Percentiles rank a stretch among this genome's conserved stretches.
These are phyloP conservation scores for Zygothrica quintamaculata DNA, from an alignment of 2,888 invertebrate species.

Conservation along the genomic window DNA sequence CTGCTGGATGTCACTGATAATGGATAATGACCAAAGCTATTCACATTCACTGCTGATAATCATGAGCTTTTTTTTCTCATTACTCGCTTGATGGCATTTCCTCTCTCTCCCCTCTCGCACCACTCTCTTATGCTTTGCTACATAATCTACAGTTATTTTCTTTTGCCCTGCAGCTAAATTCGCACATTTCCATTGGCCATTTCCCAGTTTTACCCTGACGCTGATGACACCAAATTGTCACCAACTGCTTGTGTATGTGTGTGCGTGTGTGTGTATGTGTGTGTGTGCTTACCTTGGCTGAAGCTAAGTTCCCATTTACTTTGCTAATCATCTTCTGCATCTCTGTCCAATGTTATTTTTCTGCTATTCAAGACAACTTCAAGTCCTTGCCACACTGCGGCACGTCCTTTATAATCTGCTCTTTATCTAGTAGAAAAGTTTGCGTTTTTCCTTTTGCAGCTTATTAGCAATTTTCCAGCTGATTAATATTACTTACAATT, in stretches of 20 bases:
- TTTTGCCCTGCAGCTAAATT: constrained; percentile 57
- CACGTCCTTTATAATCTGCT: constrained; percentile 47
- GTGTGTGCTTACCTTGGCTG: constrained; percentile 9
- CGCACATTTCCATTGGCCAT: constrained; percentile 63
- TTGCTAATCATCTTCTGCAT: constrained; percentile 60
- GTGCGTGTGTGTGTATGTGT: constrained; percentile 19
- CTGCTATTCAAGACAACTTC: constrained; percentile 12
- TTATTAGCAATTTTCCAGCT: constrained; percentile 79
- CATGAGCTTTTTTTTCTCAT: constrained; percentile 69
- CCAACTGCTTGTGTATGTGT: constrained; percentile 30
- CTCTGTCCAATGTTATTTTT: constrained; percentile 22
- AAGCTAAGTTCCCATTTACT: constrained; percentile 11
- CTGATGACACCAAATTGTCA: constrained; percentile 53
- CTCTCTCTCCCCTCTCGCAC: constrained; percentile 1
- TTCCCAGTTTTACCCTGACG: constrained; percentile 17
- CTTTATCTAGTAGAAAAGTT: constrained; percentile 34
- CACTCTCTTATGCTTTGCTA: constrained; percentile 15
- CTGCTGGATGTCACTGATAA: constrained; percentile 24
- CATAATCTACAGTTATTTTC: constrained; percentile 66
- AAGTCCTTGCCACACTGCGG: constrained; percentile 10
- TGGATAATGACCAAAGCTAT: constrained; percentile 51
- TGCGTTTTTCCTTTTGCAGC: constrained; percentile 34
- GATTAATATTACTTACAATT: constrained; percentile 80
- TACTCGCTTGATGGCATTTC: constrained; percentile 58
- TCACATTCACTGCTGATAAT: constrained; percentile 55